These are phyloP conservation scores for Cladorhizidae sp. DNA, from an alignment of 37 sponge, comb jelly and placozoan genomes.

Conservation along the genomic window DNA sequence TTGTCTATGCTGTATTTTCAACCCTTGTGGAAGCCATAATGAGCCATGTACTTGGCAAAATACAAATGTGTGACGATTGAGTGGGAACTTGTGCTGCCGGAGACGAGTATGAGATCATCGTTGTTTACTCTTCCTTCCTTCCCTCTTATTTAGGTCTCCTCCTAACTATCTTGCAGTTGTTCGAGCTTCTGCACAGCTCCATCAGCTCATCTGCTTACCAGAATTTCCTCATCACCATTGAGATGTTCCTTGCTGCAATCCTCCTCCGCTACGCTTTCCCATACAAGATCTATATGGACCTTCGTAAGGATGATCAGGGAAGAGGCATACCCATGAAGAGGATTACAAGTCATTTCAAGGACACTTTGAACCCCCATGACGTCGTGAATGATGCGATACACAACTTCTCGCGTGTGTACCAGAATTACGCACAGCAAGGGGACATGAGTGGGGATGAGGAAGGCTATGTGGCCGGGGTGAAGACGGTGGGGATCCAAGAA, in stretches of 20 bases:
- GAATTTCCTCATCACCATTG: conserved; percentile 95
- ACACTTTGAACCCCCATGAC: conserved; percentile 95
- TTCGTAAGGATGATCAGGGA: conserved; percentile 65
- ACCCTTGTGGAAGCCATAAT: no score
- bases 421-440: conserved; percentile 85
- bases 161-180: conserved; percentile 77
- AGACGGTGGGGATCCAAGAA: conserved; percentile 15
- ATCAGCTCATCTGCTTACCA: conserved; percentile 81
- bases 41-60: no score
- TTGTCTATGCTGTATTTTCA: no score
- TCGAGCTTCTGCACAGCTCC: conserved; percentile 47
- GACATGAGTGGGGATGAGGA: conserved; percentile 65
- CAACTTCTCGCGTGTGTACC: conserved; percentile 95
- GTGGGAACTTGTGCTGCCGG: no score
- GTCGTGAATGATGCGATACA: conserved; percentile 95
- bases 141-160: conserved; percentile 68
- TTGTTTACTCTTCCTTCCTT: no score
- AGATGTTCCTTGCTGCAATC: conserved; percentile 95
- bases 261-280: conserved; percentile 91
- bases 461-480: neutral
- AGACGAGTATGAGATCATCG: no score
- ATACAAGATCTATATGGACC: conserved; percentile 72
- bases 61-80: no score
- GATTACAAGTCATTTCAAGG: conserved; percentile 77
- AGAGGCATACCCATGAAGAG: conserved; percentile 78